These are phyloP conservation scores for Lepidurus arcticus DNA, from an alignment of 1,140 invertebrate species.

Conservation along the genomic window DNA sequence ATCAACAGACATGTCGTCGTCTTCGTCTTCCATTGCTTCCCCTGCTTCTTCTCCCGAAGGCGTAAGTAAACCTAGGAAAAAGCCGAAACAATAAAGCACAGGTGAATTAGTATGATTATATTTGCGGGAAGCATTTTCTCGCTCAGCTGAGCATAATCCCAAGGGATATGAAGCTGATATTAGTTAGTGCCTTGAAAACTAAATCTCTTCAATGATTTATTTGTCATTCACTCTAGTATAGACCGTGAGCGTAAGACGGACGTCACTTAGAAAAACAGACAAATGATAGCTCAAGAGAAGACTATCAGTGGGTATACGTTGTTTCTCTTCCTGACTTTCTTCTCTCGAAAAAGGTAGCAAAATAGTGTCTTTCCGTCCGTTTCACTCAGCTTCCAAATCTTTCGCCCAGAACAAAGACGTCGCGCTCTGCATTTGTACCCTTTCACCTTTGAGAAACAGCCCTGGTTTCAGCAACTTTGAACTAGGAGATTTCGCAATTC, in stretches of 20 bases:
- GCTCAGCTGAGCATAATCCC: too few relatives aligned
- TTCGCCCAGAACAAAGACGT: neutral
- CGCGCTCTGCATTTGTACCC: neutral
- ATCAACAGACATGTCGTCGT: slow-evolving; percentile 32
- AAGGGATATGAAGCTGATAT: too few relatives aligned
- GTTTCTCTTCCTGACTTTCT: too few relatives aligned
- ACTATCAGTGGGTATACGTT: too few relatives aligned
- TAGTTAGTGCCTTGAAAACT: too few relatives aligned
- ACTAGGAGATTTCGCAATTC: neutral
- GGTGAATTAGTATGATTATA: neutral
- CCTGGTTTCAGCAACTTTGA: neutral
- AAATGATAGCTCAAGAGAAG: too few relatives aligned
- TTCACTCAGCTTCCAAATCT: neutral
- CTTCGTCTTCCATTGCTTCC: slow-evolving; percentile 24
- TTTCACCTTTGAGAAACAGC: neutral
- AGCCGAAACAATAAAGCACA: neutral
- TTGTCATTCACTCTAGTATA: too few relatives aligned
- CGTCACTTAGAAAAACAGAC: too few relatives aligned
- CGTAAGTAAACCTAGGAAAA: neutral
- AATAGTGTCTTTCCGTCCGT: neutral
- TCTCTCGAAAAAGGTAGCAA: neutral
- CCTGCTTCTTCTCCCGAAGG: neutral
- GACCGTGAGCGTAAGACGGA: too few relatives aligned
- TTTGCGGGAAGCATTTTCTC: too few relatives aligned
- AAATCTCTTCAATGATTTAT: too few relatives aligned